Conservation (phyloP, 2,113 vertebrate species). For the Colius striatus region DNA sequence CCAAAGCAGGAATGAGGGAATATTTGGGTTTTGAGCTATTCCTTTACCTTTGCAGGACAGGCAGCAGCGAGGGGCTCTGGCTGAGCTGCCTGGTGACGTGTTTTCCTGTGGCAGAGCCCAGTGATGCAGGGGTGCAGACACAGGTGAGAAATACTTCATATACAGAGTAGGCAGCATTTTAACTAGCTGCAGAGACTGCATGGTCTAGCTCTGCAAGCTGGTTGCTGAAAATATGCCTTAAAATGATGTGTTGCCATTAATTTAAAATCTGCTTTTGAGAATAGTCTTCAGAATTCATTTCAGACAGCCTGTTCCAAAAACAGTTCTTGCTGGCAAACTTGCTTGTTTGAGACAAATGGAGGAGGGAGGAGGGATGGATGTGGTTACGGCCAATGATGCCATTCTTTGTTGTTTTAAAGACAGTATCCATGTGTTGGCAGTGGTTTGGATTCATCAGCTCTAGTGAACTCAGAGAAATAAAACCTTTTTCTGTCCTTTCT, state of each 20-base stretch:
- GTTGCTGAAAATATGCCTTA: not conserved
- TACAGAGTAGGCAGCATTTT: fast-evolving
- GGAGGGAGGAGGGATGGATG: not conserved
- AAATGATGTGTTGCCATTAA: not conserved
- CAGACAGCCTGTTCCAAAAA: not conserved
- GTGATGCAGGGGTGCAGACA: too few species aligned
- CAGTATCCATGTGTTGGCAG: not conserved
- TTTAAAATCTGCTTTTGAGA: not conserved
- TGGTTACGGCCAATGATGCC: not conserved
- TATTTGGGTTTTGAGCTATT: not conserved
- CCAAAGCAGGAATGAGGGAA: not conserved
- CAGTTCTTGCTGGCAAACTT: not conserved
- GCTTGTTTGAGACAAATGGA: not conserved
- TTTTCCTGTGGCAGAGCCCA: not conserved
- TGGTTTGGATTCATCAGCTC: not conserved
- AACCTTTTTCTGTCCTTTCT: not conserved
- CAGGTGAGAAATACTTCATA: fast-evolving
- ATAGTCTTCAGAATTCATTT: not conserved
- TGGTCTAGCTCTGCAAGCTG: not conserved
- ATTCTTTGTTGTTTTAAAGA: not conserved
- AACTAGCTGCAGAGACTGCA: fast-evolving
- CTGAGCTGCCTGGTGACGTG: not conserved
- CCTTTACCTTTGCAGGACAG: not conserved
- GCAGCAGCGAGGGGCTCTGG: not conserved
- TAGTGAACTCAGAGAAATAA: not conserved